These are phyloP conservation scores for Papilio xuthus DNA, from an alignment of 1,140 invertebrate genomes.

Conservation along the genomic window DNA sequence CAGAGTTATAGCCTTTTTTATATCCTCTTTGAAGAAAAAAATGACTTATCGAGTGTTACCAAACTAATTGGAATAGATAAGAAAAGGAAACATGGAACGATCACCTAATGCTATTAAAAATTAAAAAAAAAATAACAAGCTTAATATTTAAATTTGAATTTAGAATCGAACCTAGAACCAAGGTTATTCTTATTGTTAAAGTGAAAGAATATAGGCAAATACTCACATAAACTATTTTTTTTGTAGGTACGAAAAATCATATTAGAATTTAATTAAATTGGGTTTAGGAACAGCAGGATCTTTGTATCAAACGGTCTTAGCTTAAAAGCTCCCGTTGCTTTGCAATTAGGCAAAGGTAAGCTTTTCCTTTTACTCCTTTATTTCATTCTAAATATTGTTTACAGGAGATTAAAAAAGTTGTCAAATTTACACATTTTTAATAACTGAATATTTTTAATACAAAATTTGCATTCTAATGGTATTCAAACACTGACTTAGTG, in stretches of 20 bases:
- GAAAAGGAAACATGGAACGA: background rate
- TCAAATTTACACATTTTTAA: background rate
- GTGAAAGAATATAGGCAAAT: no score
- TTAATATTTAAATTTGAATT: background rate
- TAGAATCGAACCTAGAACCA: no score
- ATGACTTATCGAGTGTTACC: background rate
- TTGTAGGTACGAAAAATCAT: background rate
- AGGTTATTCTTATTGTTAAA: no score
- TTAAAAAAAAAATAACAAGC: background rate
- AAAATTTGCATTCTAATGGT: background rate
- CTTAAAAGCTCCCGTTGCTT: slow-evolving; percentile 3
- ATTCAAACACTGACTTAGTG: background rate
- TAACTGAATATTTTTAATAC: background rate
- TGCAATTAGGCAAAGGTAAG: slow-evolving; percentile 1
- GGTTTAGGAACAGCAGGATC: background rate
- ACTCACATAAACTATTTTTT: background rate
- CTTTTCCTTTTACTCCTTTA: background rate
- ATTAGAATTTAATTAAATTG: slow-evolving; percentile 2
- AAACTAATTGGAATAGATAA: background rate
- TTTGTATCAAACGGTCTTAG: background rate
- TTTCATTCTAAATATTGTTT: background rate
- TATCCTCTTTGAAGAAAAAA: slow-evolving; percentile 10
- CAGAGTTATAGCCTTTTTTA: slow-evolving; percentile 8
- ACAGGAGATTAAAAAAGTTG: background rate
- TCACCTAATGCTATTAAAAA: background rate